A percentile compares a stretch with the other conserved stretches of the same genome.
Evolutionary conservation across 2,797 vertebrate genomes (phyloP).

Genomic region (Petrocephalus schoutedeni): DNA sequence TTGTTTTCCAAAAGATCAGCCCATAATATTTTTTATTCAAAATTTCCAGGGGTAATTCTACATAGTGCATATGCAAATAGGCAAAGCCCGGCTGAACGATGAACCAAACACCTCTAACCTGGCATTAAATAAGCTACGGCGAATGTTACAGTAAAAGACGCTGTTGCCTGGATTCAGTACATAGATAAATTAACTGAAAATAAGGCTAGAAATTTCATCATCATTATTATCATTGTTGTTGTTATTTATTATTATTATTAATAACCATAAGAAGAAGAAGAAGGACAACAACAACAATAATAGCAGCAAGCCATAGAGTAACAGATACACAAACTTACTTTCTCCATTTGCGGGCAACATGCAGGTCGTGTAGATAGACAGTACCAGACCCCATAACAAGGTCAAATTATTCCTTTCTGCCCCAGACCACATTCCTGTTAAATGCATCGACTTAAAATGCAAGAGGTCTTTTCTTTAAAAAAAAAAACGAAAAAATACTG

Average conservation of each 20-base stretch:
- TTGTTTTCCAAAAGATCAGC: neutral
- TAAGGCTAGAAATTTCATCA: neutral
- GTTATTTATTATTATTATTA: no score
- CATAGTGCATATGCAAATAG: neutral
- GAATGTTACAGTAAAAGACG: neutral
- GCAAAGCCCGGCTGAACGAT: neutral
- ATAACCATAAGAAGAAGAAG: no score
- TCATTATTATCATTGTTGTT: no score
- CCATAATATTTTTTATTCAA: neutral
- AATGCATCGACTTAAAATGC: slow-evolving; percentile 33
- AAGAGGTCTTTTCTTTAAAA: slow-evolving; percentile 31
- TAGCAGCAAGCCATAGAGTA: neutral
- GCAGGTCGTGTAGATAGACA: slow-evolving; percentile 70
- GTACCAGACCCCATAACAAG: slow-evolving; percentile 84
- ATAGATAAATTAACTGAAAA: neutral
- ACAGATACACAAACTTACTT: slow-evolving; percentile 65
- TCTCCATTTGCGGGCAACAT: slow-evolving; percentile 79
- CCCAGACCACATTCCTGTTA: slow-evolving; percentile 79
- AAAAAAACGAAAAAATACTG: neutral
- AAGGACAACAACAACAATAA: neutral
- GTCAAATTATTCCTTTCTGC: slow-evolving; percentile 77
- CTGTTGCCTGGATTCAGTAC: neutral
- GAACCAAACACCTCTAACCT: neutral
- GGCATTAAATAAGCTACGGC: neutral
- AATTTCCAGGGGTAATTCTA: neutral